Base-by-base conservation (phyloP, 2,113 vertebrate species). In the Eira barbara region DNA sequence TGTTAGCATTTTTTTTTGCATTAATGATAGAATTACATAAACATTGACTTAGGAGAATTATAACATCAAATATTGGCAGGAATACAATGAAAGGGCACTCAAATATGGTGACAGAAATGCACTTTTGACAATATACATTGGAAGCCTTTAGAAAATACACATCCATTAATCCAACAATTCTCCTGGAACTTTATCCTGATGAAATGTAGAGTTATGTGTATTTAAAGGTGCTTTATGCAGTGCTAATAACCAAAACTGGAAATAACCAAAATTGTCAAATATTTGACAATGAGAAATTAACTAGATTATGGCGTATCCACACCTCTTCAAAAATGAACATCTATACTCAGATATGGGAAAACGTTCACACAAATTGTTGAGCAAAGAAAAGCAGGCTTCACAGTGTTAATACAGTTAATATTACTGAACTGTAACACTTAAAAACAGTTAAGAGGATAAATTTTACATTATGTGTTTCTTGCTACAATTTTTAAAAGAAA, bases 61-160 rank as follows among this genome's bases (percentile, higher is more conserved):
- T 59, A 86, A 89, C 63, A 88, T 59, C 82, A 95, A 95, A 61
- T 67, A 89, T 9, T 76, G 42, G 34, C 47, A 71, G 12, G 31
- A 94, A 95, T 73, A 93, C 27, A 86, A 7, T 36, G 6, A 67
- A 89, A 83, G 2, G 45, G 27, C 5, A 67, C 42, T 65, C 65
- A 89, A 55, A 69, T 57, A 86, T 4, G 42, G 27, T 39, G 8
- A 76, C 4, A 31, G 45, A 95, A 79, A 91, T 86, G 4, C 20
- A 71, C 71, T 74, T 74, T 27, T 80, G 63, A 84, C 63, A 84
- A 71, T 39, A 88, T 21, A 81, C 63, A 83, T 21, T 2, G 4
- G 59, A 89, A 95, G n/a, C 29, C 84, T 78, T 83, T 59, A 95
- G 42, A 97, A 95, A 93, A 79, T 31, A 85, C 23, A 55, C 5